Evolutionary conservation across 2,113 vertebrate genomes (phyloP).

Genomic region (Mus pahari): DNA sequence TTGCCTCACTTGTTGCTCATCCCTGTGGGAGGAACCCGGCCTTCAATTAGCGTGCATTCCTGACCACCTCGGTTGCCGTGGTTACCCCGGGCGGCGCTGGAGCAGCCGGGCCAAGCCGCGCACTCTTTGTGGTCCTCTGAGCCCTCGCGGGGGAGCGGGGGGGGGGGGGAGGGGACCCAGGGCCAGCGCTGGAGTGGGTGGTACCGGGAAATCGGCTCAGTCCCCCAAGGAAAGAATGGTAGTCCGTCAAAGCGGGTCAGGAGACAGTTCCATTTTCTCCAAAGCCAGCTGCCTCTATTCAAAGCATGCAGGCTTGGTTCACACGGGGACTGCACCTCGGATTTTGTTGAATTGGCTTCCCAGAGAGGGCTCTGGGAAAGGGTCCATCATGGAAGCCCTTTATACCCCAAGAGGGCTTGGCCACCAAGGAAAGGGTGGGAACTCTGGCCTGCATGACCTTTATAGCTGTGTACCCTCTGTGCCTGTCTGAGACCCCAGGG

Average conservation of each 20-base stretch:
- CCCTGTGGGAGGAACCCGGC: conserved; percentile 56
- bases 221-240: not conserved
- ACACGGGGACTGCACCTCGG: not conserved
- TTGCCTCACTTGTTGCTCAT: conserved; percentile 84
- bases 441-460: not conserved
- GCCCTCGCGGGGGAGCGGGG: not conserved
- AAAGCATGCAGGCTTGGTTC: conserved; percentile 17
- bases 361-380: conserved; percentile 31
- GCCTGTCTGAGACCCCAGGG: not conserved
- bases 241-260: conserved; percentile 18
- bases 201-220: conserved; percentile 63
- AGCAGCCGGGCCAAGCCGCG: conserved; percentile 62
- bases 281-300: conserved; percentile 11
- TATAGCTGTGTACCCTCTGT: not conserved
- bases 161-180: not conserved
- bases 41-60: conserved; percentile 74
- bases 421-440: not conserved
- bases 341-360: not conserved
- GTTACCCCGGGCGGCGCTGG: conserved; percentile 61
- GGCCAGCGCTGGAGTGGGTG: conserved; percentile 34
- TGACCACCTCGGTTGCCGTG: conserved; percentile 76
- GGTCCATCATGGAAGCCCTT: not conserved
- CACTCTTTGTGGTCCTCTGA: conserved; percentile 52
- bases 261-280: not conserved
- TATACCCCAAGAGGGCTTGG: not conserved